Evolutionary conservation across 2,797 vertebrate genomes (phyloP), one percentile per base, ranked within the genome.

Genomic region (Bryconaethiops microstoma): DNA sequence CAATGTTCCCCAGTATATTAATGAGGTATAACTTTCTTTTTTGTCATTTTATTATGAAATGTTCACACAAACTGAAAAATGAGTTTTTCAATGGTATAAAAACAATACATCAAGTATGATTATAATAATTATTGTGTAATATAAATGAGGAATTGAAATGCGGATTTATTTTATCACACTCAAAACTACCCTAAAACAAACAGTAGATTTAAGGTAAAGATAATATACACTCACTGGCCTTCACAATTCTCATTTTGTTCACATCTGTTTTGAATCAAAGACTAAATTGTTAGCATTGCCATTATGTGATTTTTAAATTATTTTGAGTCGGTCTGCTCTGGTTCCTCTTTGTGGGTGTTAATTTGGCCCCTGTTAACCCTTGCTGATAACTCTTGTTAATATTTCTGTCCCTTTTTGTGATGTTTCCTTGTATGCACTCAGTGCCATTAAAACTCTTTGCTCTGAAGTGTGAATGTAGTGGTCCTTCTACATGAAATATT

Each of bases 361-460:
- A 62, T 64, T 14, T 54, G 50, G 39, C 6, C n/a, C n/a, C 16
- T 39, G 62, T 73, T 69, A 82, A 78, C 67, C 45, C 39, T 72
- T 70, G 69, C 52, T 69, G 60, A 74, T 80, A 73, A 55, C 64
- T 60, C 16, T 68, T 14, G 76, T 55, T 42, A 5, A 16, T 62
- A 23, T 12, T 78, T 45, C 8, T 71, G 25, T 71, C 40, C 16
- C 35, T 23, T 79, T 42, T 55, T 82, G 68, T 73, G 17, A 64
- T n/a, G 5, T 52, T 84, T 29, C 85, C 75, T 87, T 91, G 85
- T 88, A 86, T 63, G 82, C 78, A 83, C 88, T 87, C 60, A 84
- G 59, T 76, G 86, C 85, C 88, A 91, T 93, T 92, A 91, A 92
- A 83, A 90, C 77, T 86, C 81, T 88, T 82, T 85, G 87, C 81